Conservation (phyloP, 1,140 invertebrate genomes). For the Drosophila subobscura region DNA sequence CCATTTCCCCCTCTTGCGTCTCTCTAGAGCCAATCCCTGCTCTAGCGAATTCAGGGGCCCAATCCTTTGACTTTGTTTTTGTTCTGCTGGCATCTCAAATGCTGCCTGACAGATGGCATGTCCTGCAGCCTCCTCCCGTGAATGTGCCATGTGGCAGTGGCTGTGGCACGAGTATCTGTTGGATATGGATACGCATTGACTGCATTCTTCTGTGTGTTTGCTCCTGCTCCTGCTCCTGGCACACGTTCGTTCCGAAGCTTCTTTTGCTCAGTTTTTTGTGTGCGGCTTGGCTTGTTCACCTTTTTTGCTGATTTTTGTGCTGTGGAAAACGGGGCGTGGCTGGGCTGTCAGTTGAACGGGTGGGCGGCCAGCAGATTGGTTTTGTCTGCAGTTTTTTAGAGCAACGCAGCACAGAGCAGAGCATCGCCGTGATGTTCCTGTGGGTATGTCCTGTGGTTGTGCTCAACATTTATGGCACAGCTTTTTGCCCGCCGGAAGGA, state of each 20-base stretch:
- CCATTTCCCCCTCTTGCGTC: neutral
- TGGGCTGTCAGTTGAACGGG: slow-evolving; percentile 62
- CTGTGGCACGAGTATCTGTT: slow-evolving; percentile 9
- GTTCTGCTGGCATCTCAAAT: slow-evolving; percentile 51
- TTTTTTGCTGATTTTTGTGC: slow-evolving; percentile 24
- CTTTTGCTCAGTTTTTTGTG: slow-evolving; percentile 64
- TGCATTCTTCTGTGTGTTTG: slow-evolving; percentile 42
- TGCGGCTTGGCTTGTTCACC: slow-evolving; percentile 20
- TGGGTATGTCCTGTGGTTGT: slow-evolving; percentile 71
- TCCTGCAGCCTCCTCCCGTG: slow-evolving; percentile 42
- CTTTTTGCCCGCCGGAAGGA: slow-evolving; percentile 23
- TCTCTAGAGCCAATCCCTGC: neutral
- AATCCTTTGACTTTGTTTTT: slow-evolving; percentile 54
- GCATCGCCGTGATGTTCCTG: slow-evolving; percentile 20
- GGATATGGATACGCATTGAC: slow-evolving; percentile 60
- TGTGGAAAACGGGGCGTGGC: slow-evolving; percentile 42
- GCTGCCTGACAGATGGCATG: slow-evolving; percentile 60
- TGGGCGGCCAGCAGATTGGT: slow-evolving; percentile 72
- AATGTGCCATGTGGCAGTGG: slow-evolving; percentile 7
- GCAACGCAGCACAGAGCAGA: slow-evolving; percentile 16
- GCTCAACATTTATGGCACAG: slow-evolving; percentile 76
- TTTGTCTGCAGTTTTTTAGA: slow-evolving; percentile 67
- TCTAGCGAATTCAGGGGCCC: slow-evolving; percentile 15
- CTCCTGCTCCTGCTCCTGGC: slow-evolving; percentile 50
- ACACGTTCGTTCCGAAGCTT: slow-evolving; percentile 41